Conservation (phyloP, 2,888 invertebrate species). For the Dichetophora obliterata region DNA sequence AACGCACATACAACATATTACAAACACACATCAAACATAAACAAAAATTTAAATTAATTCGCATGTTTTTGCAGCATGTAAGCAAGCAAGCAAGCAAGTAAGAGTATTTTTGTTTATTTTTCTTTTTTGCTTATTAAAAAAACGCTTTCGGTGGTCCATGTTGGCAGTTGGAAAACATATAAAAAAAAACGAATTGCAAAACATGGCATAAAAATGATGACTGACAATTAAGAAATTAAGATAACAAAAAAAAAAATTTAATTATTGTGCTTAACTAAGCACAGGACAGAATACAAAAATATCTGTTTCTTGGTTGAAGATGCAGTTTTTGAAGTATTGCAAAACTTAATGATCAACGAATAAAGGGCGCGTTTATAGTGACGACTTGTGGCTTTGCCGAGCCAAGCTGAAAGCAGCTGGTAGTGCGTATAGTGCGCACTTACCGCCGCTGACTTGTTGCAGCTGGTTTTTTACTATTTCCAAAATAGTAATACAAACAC, state of each 20-base stretch:
- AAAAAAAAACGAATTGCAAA: not conserved
- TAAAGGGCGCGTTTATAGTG: no score
- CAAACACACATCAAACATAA: not conserved
- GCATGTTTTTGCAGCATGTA: not conserved
- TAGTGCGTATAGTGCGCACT: no score
- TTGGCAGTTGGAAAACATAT: not conserved
- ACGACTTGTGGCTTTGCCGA: no score
- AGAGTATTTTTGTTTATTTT: not conserved
- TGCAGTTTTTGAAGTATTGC: no score
- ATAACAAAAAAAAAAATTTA: not conserved
- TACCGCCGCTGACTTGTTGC: no score
- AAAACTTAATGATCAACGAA: no score
- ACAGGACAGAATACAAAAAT: no score
- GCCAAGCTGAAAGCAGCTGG: no score
- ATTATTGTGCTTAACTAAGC: not conserved
- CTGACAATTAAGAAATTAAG: not conserved
- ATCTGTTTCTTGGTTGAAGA: not conserved
- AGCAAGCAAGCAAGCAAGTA: no score
- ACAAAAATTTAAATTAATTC: constrained; percentile 2
- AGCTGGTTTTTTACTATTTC: no score
- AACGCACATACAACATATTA: no score
- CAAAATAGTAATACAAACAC: no score
- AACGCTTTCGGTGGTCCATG: not conserved
- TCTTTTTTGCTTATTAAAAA: not conserved
- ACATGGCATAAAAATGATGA: not conserved